Evolutionary conservation across 2,113 vertebrate species (phyloP).

Genomic region (Cephalopholis sonnerati): DNA sequence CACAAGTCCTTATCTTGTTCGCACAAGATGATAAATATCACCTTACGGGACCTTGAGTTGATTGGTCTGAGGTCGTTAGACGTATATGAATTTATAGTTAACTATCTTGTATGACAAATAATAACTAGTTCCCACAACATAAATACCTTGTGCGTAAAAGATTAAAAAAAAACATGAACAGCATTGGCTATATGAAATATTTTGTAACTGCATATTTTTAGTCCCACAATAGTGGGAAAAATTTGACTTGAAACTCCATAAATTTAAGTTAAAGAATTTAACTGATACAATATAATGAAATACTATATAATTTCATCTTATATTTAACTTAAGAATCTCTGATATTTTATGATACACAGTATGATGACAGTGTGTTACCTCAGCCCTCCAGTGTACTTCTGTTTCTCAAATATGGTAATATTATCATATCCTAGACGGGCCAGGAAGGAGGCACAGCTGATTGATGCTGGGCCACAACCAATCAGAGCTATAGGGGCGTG

Average conservation of each 20-base stretch:
- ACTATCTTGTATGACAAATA: no score
- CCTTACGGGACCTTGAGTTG: no score
- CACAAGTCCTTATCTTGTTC: no score
- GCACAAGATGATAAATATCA: no score
- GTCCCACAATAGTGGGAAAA: neutral
- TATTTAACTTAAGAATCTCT: neutral
- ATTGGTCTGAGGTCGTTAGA: no score
- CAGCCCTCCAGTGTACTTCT: conserved; percentile 78
- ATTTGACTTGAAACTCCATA: neutral
- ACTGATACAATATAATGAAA: neutral
- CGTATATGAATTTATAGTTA: no score
- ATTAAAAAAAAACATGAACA: neutral
- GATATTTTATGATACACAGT: neutral
- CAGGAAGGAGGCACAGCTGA: conserved; percentile 81
- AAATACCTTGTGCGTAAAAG: no score
- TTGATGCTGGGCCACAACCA: conserved; percentile 79
- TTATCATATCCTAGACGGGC: conserved; percentile 80
- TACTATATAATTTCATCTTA: neutral
- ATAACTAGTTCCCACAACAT: no score
- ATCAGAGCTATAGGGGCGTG: conserved; percentile 75
- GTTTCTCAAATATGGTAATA: conserved; percentile 78
- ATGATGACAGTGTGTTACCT: conserved; percentile 58
- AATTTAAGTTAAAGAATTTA: neutral
- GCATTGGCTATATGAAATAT: neutral
- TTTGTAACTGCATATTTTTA: neutral